A percentile compares a stretch with the other conserved stretches of the same genome.
phyloP scores from a whole-genome alignment of 2,113 vertebrate genomes.

The Anarrhichthys ocellatus region DNA sequence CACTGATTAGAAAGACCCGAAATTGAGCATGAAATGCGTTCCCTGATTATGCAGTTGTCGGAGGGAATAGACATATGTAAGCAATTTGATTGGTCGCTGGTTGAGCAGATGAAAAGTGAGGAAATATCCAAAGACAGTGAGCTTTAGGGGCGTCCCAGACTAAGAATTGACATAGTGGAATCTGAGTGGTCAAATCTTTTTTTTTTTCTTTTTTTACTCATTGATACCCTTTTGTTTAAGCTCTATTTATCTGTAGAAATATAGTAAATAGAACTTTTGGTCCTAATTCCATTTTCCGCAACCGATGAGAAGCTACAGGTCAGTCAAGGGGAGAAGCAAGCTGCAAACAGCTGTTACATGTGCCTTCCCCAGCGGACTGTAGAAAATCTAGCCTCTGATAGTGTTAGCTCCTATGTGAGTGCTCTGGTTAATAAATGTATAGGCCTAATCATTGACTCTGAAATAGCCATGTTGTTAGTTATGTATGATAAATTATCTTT shows the following conservation, averaged over 20 bases:
- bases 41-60: constrained; percentile 63
- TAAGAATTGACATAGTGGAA: not conserved
- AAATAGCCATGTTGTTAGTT: not conserved
- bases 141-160: not conserved
- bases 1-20: constrained; percentile 71
- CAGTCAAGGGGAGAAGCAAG: not conserved
- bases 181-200: not conserved
- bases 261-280: not conserved
- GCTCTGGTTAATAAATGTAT: not conserved
- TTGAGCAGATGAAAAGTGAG: not conserved
- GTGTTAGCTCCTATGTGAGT: not conserved
- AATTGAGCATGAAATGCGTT: constrained; percentile 74
- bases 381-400: not conserved
- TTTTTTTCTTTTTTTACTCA: not conserved
- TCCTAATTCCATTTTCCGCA: not conserved
- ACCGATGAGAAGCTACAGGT: not conserved
- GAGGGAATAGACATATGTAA: constrained; percentile 63
- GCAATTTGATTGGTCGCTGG: constrained; percentile 63
- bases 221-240: not conserved
- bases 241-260: not conserved
- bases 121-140: not conserved
- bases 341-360: no score
- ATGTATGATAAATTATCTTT: not conserved
- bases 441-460: not conserved
- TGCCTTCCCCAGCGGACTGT: no score